phyloP scores from a whole-genome alignment of 2,888 invertebrate genomes.

The Acleris cristana region DNA sequence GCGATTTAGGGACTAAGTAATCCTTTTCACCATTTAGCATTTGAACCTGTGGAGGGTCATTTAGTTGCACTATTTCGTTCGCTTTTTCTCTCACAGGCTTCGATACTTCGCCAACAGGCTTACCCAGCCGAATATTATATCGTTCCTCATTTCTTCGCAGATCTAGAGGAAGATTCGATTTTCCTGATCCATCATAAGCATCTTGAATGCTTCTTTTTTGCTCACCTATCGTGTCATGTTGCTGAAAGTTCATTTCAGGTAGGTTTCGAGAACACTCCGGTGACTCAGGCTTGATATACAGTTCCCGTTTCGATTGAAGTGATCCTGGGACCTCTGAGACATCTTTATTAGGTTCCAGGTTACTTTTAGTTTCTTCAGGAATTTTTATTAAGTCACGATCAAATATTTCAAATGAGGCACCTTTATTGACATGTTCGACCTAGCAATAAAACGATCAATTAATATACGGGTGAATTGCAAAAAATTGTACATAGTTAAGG shows the following conservation, averaged over 20 bases:
- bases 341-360: neutral
- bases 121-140: neutral
- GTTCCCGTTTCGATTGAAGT: neutral
- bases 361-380: neutral
- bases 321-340: neutral
- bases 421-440: slow-evolving; percentile 5
- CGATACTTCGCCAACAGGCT: neutral
- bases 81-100: neutral
- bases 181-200: too few species aligned
- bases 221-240: neutral
- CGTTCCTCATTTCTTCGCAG: too few species aligned
- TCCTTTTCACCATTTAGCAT: neutral
- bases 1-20: neutral
- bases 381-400: neutral
- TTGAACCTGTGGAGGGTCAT: neutral
- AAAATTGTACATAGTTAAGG: too few species aligned
- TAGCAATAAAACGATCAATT: neutral
- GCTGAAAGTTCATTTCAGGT: neutral
- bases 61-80: neutral
- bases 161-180: too few species aligned
- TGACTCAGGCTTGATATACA: neutral
- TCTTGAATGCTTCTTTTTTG: too few species aligned
- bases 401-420: neutral
- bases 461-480: too few species aligned
- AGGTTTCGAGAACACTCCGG: neutral